Percentiles rank a stretch among this genome's conserved stretches.
phyloP scores from a whole-genome alignment of 2,797 vertebrate species.

The Echeneis naucrates region DNA sequence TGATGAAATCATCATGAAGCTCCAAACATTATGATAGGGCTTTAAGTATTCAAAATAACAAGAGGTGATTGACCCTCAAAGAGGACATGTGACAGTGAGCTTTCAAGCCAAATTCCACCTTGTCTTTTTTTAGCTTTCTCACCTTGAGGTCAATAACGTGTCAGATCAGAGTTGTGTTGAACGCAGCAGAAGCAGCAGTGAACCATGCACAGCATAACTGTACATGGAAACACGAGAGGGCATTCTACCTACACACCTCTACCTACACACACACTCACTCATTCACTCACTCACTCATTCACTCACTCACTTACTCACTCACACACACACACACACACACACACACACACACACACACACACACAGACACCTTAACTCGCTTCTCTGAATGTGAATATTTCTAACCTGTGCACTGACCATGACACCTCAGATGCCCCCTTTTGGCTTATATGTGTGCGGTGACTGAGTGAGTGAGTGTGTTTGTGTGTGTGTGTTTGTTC shows the following conservation, averaged over 20 bases:
- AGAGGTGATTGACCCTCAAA: constrained; percentile 23
- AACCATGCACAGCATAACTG: constrained; percentile 31
- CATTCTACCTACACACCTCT: constrained; percentile 31
- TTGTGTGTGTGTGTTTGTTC: constrained; percentile 44
- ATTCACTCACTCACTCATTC: no score
- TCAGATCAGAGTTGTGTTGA: constrained; percentile 43
- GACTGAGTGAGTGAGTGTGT: constrained; percentile 20
- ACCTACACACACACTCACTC: constrained; percentile 26
- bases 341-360: no score
- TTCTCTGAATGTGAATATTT: constrained; percentile 86
- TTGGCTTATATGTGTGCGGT: constrained; percentile 69
- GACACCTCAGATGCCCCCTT: constrained; percentile 77
- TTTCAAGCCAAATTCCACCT: constrained; percentile 1
- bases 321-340: no score
- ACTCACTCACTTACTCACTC: no score
- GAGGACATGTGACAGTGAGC: constrained; percentile 10
- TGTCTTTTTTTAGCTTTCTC: constrained; percentile 13
- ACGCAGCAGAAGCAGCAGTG: constrained; percentile 12
- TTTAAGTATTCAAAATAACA: constrained; percentile 30
- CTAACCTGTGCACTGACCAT: constrained; percentile 80
- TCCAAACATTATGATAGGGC: constrained; percentile 61
- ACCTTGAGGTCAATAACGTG: constrained; percentile 20
- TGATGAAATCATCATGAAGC: constrained; percentile 68
- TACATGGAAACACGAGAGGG: constrained; percentile 29
- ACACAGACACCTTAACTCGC: constrained; percentile 67